Conservation (phyloP, 2,113 vertebrate genomes). For the Accipiter cooperii region DNA sequence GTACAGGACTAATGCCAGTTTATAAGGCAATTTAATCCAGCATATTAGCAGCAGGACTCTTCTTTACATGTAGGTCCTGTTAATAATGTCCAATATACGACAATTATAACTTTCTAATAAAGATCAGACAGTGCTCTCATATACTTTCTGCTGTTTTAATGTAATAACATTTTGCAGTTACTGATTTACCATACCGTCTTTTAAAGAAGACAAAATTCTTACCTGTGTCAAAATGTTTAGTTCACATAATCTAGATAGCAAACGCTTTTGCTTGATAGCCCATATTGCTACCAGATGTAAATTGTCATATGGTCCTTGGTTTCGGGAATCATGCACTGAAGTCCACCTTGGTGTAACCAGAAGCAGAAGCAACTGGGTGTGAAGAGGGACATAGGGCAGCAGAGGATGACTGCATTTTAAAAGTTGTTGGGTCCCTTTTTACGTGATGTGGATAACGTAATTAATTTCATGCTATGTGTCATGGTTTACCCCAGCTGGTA, state of each 20-base stretch:
- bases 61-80: not conserved
- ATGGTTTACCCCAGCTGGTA: too few species aligned
- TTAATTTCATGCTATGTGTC: not conserved
- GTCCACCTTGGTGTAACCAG: not conserved
- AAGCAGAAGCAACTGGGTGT: not conserved
- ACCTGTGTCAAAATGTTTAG: not conserved
- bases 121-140: not conserved
- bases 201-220: not conserved
- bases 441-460: not conserved
- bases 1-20: not conserved
- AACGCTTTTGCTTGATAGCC: not conserved
- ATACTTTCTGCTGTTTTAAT: not conserved
- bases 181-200: not conserved
- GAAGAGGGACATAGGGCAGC: not conserved
- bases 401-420: not conserved
- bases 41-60: not conserved
- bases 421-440: not conserved
- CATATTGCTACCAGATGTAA: not conserved
- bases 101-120: not conserved
- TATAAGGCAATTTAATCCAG: not conserved
- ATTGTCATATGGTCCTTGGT: not conserved
- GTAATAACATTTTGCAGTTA: not conserved
- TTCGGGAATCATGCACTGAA: not conserved
- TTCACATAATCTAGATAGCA: not conserved
- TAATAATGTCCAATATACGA: not conserved